Evolutionary conservation across 2,888 invertebrate genomes (phyloP).

Genomic region (Caenorhabditis wallacei): DNA sequence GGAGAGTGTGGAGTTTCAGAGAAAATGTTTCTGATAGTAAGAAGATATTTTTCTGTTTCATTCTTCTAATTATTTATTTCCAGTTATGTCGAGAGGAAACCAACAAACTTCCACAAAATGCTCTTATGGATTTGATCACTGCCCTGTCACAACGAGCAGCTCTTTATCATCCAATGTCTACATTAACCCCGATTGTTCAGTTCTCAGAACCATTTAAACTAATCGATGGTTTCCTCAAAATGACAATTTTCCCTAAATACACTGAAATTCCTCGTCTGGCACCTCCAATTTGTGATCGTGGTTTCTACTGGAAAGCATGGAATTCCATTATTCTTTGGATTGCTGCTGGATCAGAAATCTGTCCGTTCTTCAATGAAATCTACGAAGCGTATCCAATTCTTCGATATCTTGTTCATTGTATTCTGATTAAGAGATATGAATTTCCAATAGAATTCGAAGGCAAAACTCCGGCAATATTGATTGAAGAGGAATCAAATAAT

Average conservation of each 20-base stretch:
- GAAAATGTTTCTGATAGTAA: constrained; percentile 49
- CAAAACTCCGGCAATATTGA: constrained; percentile 15
- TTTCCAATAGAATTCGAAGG: constrained; percentile 59
- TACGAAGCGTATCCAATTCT: constrained; percentile 45
- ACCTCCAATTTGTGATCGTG: constrained; percentile 15
- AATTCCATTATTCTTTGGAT: constrained; percentile 54
- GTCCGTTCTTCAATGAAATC: constrained; percentile 22
- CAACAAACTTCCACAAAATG: constrained; percentile 10
- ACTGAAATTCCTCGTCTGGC: constrained; percentile 3
- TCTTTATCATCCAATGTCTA: constrained; percentile 11
- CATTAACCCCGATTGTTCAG: constrained; percentile 13
- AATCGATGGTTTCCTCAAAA: constrained; percentile 44
- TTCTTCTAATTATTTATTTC: constrained; percentile 13
- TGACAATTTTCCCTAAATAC: constrained; percentile 18
- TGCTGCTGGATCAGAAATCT: constrained; percentile 35
- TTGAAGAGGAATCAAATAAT: constrained; percentile 17
- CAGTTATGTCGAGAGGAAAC: constrained; percentile 37
- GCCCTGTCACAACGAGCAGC: constrained; percentile 52
- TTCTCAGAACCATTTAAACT: constrained; percentile 33
- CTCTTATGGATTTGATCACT: constrained; percentile 27
- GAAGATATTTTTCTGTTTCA: background rate
- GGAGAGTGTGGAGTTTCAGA: constrained; percentile 66
- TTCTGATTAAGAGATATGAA: constrained; percentile 44
- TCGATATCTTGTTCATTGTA: constrained; percentile 37
- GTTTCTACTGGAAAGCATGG: constrained; percentile 49